phyloP scores from a whole-genome alignment of 2,113 vertebrate species.

The Microtus oregoni region DNA sequence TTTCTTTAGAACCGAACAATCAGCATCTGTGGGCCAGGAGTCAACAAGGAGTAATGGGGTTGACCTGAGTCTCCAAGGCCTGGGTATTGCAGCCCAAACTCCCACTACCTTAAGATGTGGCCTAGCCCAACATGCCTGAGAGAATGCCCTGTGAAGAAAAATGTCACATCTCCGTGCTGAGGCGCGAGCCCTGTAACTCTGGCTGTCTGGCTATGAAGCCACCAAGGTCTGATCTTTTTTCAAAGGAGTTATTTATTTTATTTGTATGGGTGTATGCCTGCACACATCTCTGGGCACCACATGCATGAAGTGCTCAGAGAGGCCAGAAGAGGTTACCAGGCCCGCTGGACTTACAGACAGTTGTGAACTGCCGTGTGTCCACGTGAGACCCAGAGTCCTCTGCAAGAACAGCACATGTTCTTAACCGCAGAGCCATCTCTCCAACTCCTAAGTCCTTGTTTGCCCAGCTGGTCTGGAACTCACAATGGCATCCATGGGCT shows the following conservation, averaged over 20 bases:
- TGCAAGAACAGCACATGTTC: not conserved
- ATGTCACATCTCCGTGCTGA: not conserved
- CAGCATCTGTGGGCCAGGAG: not conserved
- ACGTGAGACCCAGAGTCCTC: not conserved
- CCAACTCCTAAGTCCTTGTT: not conserved
- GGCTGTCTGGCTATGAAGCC: accelerated
- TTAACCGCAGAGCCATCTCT: not conserved
- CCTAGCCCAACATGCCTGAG: not conserved
- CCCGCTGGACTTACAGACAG: not conserved
- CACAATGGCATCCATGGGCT: too few species aligned
- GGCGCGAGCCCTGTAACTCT: not conserved
- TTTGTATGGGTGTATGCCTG: not conserved
- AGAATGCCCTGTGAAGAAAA: not conserved
- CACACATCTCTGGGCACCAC: not conserved
- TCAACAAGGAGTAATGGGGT: not conserved
- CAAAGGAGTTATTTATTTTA: not conserved
- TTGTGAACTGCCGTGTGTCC: not conserved
- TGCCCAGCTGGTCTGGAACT: not conserved
- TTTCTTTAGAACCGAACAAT: not conserved
- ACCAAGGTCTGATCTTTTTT: not conserved
- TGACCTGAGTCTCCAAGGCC: not conserved
- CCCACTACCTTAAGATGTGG: not conserved
- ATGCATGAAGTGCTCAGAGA: not conserved
- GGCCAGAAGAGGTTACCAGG: not conserved
- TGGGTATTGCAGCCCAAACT: not conserved